Base-by-base conservation (phyloP, 2,797 vertebrate species). In the Telmatherina bonti region DNA sequence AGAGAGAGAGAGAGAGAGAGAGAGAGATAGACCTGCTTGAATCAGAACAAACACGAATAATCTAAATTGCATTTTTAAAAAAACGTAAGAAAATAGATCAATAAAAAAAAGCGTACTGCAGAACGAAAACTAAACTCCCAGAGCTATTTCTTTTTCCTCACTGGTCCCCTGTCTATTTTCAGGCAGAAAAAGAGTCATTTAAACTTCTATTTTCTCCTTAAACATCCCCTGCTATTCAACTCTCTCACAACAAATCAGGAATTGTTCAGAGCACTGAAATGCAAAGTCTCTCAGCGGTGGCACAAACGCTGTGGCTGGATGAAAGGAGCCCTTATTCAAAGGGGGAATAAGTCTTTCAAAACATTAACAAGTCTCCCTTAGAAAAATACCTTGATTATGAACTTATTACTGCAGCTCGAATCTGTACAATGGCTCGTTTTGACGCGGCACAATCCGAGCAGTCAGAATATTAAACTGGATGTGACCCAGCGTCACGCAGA, bases 221-320 rank as follows among this genome's bases (percentile, higher is more conserved):
- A 95, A 93, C 87, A 92, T 93, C 93, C 85, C 86, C 82, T 61
- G 56, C 81, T 81, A 89, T 84, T 89, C 85, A 91, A 82, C 85
- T 78, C 64, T 67, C 67, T 77, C 57, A 84, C 92, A 96, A 97
- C 96, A 97, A 94, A 94, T 93, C 85, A 69, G 89, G 93, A 96
- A 96, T 96, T 96, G 96, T 97, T 94, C 92, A 67, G 67, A 79
- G 75, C 65, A 76, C 74, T 85, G 91, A 77, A 69, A 68, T 58
- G 90, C 75, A 65, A 94, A 95, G 77, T 79, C 94, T 95, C 95
- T 95, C 92, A 94, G 85, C 75, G 64, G 86, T 79, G 85, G 91
- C 92, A 91, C 95, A 95, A 96, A 96, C 92, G 85, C 89, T 82
- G 83, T 16, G 92, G 89, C 90, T 88, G 90, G 76, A 84, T 91